Evolutionary conservation across 1,140 invertebrate species (phyloP), one percentile per base, ranked within the genome.

Genomic region (Bombus confusus): DNA sequence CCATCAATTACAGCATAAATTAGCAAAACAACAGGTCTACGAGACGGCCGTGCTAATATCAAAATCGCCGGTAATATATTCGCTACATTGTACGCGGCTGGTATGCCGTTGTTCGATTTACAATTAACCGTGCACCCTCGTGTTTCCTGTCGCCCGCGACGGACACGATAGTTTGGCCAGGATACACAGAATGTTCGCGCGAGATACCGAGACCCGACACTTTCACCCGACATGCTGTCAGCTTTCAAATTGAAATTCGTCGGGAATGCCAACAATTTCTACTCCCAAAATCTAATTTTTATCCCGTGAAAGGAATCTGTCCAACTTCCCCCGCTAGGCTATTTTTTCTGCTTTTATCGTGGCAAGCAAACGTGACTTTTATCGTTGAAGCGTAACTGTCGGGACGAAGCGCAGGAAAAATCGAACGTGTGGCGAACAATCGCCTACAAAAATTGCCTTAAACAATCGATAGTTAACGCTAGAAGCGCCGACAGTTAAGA

Each of bases 51-150:
- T 1, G 34, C n/a, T 62, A 34, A 75, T 66, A 83, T 83, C 72
- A 57, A 76, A 83, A 76, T 75, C 80, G 3, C 47, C 57, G 68
- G 22, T 73, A 81, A 81, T 57, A 37, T 81, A 59, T 81, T 73
- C 47, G 80, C 62, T 52, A n/a, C 41, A 76, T 76, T 39, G 59
- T 39, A 39, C 80, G 43, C 68, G 72, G 47, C 47, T 37, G 9
- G 66, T 43, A 69, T 85, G 66, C 28, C 64, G 41, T 78, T 66
- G 66, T 64, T 79, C 64, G 72, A 82, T 68, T 89, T 79, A 89
- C 88, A 89, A 89, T 89, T 86, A 89, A 86, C 68, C 83, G 83
- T 64, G 69, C 87, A 85, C 34, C 39, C 74, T 64, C 68, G 66
- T 72, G 78, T 78, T 80, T 57, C 62, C 87, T 52, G 59, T 59